Percentiles rank a stretch among this genome's conserved stretches.
phyloP scores from a whole-genome alignment of 1,140 invertebrate genomes.

The Drosophila serrata region DNA sequence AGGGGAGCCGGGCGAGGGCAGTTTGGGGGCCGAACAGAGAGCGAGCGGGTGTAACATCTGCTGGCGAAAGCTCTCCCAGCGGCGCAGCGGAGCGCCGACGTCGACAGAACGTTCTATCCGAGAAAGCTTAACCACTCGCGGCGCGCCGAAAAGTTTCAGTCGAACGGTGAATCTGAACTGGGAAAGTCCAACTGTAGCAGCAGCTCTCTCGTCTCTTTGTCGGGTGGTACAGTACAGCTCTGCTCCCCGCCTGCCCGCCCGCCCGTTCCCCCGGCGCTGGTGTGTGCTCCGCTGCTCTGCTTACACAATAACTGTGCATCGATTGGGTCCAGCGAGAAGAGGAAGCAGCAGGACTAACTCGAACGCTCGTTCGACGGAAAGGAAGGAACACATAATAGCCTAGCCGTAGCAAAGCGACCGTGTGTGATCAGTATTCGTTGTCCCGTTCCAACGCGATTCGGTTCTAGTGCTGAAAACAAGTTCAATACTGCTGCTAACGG shows the following conservation, averaged over 20 bases:
- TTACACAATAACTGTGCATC: slow-evolving; percentile 84
- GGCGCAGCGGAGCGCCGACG: slow-evolving; percentile 17
- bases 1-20: neutral
- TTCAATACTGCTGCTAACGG: slow-evolving; percentile 62
- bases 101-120: slow-evolving; percentile 60
- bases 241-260: slow-evolving; percentile 70
- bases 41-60: slow-evolving; percentile 62
- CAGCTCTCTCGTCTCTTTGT: slow-evolving; percentile 81
- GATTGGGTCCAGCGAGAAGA: slow-evolving; percentile 72
- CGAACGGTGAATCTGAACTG: slow-evolving; percentile 84
- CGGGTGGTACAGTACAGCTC: slow-evolving; percentile 82
- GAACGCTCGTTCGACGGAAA: slow-evolving; percentile 43
- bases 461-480: slow-evolving; percentile 64
- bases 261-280: slow-evolving; percentile 72
- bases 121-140: slow-evolving; percentile 84
- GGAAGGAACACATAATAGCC: slow-evolving; percentile 24
- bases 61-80: slow-evolving; percentile 62
- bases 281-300: slow-evolving; percentile 68
- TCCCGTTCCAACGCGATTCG: slow-evolving; percentile 50
- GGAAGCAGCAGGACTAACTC: slow-evolving; percentile 76
- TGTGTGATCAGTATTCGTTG: slow-evolving; percentile 75
- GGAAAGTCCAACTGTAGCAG: slow-evolving; percentile 83
- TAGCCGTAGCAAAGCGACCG: slow-evolving; percentile 31
- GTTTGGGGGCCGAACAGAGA: slow-evolving; percentile 27
- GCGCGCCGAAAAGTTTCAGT: slow-evolving; percentile 84